These are phyloP conservation scores for Vandiemenella viatica DNA, from an alignment of 2,888 invertebrate genomes.

Conservation along the genomic window DNA sequence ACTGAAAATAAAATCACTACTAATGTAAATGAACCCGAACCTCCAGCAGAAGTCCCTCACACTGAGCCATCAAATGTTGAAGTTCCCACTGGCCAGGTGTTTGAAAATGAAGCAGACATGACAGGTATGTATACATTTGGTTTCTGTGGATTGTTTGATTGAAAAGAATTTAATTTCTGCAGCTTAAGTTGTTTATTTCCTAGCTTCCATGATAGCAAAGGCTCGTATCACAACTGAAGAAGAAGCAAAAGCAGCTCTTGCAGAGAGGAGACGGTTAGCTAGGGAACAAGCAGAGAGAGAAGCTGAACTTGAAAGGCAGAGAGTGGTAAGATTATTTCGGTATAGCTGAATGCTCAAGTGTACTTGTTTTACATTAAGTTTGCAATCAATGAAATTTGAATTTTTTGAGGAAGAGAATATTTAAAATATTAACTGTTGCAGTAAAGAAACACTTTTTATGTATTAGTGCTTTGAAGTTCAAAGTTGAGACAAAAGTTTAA, in stretches of 20 bases:
- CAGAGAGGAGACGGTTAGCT: conserved; percentile 73
- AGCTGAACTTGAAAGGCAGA: conserved; percentile 65
- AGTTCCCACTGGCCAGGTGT: neutral
- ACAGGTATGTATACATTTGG: neutral
- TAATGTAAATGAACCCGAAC: too few relatives aligned
- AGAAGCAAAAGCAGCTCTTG: conserved; percentile 84
- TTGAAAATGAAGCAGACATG: conserved; percentile 5
- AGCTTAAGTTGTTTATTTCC: neutral
- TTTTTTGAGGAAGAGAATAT: too few relatives aligned
- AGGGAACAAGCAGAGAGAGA: conserved; percentile 83
- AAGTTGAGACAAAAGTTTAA: too few relatives aligned
- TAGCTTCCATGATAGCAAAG: conserved; percentile 50
- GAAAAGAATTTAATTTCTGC: neutral
- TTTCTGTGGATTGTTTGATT: neutral
- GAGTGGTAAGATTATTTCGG: conserved; percentile 33
- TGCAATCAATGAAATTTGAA: too few relatives aligned
- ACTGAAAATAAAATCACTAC: neutral
- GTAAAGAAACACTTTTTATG: too few relatives aligned
- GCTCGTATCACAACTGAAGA: conserved; percentile 73
- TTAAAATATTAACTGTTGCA: too few relatives aligned
- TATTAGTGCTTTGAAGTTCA: too few relatives aligned
- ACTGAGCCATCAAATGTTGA: neutral
- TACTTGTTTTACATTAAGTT: too few relatives aligned
- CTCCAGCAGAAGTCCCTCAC: neutral
- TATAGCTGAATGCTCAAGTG: too few relatives aligned